Conservation (phyloP, 1,140 invertebrate species). For the Diachasma alloeum region DNA sequence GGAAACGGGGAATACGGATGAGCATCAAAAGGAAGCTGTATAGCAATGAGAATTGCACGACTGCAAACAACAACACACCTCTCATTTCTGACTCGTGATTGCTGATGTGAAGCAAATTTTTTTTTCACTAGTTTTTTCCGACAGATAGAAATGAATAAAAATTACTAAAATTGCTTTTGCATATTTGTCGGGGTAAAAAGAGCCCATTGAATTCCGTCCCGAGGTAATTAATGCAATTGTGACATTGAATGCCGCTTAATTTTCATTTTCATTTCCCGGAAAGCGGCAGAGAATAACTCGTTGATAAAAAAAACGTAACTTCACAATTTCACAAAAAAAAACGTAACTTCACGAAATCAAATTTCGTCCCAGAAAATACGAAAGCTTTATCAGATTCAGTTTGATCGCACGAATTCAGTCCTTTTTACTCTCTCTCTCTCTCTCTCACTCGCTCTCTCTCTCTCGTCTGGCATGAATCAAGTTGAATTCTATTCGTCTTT, state of each 20-base stretch:
- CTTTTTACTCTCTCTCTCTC: neutral
- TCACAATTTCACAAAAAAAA: neutral
- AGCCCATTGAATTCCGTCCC: neutral
- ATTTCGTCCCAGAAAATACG: neutral
- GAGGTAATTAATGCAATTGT: neutral
- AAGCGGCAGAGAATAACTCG: neutral
- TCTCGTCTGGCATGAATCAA: conserved; percentile 16
- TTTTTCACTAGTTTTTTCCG: neutral
- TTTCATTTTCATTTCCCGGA: neutral
- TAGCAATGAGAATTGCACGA: neutral
- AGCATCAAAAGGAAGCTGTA: neutral
- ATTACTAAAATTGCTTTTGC: neutral
- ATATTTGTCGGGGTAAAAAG: neutral
- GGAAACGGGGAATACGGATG: neutral
- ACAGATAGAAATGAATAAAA: neutral
- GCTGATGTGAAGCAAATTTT: neutral
- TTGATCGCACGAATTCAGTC: conserved; percentile 3
- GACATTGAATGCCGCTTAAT: neutral
- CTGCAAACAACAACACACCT: neutral
- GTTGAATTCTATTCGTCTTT: conserved; percentile 21
- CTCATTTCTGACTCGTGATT: neutral
- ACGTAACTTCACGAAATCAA: neutral
- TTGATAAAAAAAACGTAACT: neutral
- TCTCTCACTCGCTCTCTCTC: neutral
- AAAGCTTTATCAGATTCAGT: neutral